Base-by-base conservation (phyloP, 2,888 invertebrate genomes). In the Exocentrus adspersus region DNA sequence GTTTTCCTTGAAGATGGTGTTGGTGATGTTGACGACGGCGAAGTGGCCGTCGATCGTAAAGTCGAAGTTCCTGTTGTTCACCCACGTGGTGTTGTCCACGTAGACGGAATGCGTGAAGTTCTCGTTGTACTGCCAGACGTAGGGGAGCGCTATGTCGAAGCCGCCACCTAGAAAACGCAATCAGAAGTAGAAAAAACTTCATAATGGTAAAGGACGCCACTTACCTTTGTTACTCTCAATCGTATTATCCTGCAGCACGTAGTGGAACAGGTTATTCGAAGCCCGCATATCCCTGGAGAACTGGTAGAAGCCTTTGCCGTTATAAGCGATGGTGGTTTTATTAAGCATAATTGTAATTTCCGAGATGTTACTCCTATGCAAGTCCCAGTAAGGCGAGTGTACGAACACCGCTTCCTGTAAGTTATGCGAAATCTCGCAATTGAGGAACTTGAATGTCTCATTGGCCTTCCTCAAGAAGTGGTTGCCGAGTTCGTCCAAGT, bases 231-330 rank as follows among this genome's bases (percentile, higher is more conserved):
- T 98, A 69, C 93, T 87, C 78, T 94, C 93, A 66, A 99, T 88
- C 0, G 92, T 89, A 64, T 93, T 93, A 76, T 95, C 93, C 80
- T 93, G 92, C 50, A 98, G 82, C 20, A 93, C 87, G 87, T 98
- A 99, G 79, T 98, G 96, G 85, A 97, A 99, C 0, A 99, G 86
- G 84, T 99, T 99, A 78, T 98, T 98, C 0, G 98, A 97, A 67
- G 95, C 93, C 72, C 97, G 89, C 73, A 98, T 88, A 82, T 99
- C 97, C 77, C 95, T 89, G 43, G 96, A 95, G 75, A 94, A 92
- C 74, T 98, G 97, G 59, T 89, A 87, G 67, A 98, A 90, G 10
- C 97, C 95, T 79, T 88, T 89, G 0, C 92, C 92, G 80, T 99
- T 99, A 75, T 94, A 92, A 0, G 89, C 89, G 37, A 99, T 92